Conservation (phyloP, 2,797 vertebrate genomes). For the Cirrhinus molitorella region DNA sequence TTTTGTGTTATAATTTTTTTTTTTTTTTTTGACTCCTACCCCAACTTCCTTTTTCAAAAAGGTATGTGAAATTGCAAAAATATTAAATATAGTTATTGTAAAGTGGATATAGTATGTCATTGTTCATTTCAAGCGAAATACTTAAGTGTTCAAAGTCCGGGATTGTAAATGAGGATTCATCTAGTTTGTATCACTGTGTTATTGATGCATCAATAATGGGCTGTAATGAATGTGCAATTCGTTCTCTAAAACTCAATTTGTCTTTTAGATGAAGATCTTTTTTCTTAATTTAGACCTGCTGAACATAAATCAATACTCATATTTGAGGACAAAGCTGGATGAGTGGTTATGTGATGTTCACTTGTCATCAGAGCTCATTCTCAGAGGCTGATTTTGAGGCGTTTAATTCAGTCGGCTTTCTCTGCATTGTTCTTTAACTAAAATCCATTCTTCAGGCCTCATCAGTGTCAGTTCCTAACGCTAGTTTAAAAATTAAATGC, state of each 20-base stretch:
- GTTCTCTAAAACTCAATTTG: constrained; percentile 15
- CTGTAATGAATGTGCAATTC: constrained; percentile 2
- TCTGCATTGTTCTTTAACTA: constrained; percentile 24
- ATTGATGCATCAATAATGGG: neutral
- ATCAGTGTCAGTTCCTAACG: constrained; percentile 40
- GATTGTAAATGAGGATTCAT: constrained; percentile 1
- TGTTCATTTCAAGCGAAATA: neutral
- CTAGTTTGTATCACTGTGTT: neutral
- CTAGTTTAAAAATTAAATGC: constrained; percentile 50
- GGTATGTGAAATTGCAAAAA: neutral
- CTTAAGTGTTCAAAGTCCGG: neutral
- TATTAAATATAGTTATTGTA: neutral
- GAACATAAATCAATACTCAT: constrained; percentile 18
- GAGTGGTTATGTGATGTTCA: constrained; percentile 15
- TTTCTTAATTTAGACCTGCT: constrained; percentile 20
- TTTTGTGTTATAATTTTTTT: too few species aligned
- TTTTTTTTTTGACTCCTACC: neutral
- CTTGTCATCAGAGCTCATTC: neutral
- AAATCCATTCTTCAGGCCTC: constrained; percentile 33
- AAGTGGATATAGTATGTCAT: neutral
- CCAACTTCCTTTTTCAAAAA: neutral
- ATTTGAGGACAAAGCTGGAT: constrained; percentile 18
- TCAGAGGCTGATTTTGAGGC: constrained; percentile 1
- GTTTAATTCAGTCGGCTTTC: neutral
- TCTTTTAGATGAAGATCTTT: constrained; percentile 7